Conservation (phyloP, 2,888 invertebrate species). For the Microchrysa polita region DNA sequence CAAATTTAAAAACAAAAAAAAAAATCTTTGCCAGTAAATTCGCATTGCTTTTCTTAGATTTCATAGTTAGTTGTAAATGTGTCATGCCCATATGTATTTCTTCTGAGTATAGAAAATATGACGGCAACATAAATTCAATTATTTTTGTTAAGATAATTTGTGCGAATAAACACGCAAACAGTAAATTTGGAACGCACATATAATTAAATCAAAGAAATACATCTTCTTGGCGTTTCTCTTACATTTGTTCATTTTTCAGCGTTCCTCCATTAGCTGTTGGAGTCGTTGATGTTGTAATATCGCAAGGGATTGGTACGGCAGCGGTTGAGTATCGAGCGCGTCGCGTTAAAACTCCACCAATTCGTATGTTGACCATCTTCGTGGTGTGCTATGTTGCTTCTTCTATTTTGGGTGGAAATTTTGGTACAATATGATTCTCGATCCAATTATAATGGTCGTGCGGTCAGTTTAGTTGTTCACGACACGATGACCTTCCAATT, state of each 20-base stretch:
- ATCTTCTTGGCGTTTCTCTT: not conserved
- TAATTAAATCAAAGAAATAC: too few relatives aligned
- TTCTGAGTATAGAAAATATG: not conserved
- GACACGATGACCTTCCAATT: too few relatives aligned
- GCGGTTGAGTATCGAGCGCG: conserved; percentile 59
- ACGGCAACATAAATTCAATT: not conserved
- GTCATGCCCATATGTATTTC: too few relatives aligned
- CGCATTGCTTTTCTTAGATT: too few relatives aligned
- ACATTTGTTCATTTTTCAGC: conserved; percentile 42
- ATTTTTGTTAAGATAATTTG: not conserved
- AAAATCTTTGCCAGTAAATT: too few relatives aligned
- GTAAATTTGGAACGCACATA: too few relatives aligned
- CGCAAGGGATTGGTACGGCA: conserved; percentile 44
- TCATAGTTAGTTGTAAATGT: too few relatives aligned
- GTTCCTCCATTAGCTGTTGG: conserved; percentile 3
- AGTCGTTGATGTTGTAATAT: conserved; percentile 35
- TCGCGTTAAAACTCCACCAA: conserved; percentile 52
- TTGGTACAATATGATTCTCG: not conserved
- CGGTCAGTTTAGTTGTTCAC: too few relatives aligned
- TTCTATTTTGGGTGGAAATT: not conserved
- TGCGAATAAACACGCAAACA: not conserved
- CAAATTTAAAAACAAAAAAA: not conserved
- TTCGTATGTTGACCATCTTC: conserved; percentile 41
- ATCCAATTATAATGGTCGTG: conserved; percentile 19
- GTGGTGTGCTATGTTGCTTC: not conserved